phyloP scores from a whole-genome alignment of 2,113 vertebrate genomes.

The Phoenicopterus ruber region DNA sequence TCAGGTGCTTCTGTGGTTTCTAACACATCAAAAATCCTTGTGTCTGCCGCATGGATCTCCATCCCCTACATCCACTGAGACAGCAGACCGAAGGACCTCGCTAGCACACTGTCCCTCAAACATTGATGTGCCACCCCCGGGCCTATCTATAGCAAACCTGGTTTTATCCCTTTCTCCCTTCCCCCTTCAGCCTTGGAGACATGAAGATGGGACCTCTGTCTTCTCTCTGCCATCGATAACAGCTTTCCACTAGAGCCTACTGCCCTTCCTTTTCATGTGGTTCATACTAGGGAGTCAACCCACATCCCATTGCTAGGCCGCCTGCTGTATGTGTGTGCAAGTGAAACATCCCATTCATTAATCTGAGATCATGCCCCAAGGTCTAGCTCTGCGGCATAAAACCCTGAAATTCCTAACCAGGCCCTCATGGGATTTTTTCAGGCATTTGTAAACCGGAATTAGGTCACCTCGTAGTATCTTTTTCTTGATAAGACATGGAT shows the following conservation, averaged over 20 bases:
- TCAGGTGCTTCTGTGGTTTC: too few relatives aligned
- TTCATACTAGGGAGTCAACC: not conserved
- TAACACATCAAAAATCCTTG: too few relatives aligned
- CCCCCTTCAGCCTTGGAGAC: not conserved
- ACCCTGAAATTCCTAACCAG: not conserved
- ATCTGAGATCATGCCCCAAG: not conserved
- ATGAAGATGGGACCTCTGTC: not conserved
- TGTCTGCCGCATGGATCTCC: too few relatives aligned
- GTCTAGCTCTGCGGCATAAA: not conserved
- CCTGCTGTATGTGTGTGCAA: not conserved
- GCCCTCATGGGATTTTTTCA: not conserved
- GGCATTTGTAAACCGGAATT: not conserved
- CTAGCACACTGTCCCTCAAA: too few relatives aligned
- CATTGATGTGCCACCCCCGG: too few relatives aligned
- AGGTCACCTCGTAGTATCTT: not conserved
- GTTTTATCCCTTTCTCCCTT: too few relatives aligned
- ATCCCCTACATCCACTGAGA: too few relatives aligned
- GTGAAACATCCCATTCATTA: not conserved
- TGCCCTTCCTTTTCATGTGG: not conserved
- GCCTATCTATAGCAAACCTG: too few relatives aligned
- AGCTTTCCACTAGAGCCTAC: not conserved
- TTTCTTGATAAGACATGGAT: not conserved
- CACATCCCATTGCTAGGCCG: fast-evolving
- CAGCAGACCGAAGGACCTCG: too few relatives aligned
- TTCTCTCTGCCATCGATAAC: not conserved